Evolutionary conservation across 1,140 invertebrate genomes (phyloP).

Genomic region (Semibalanus balanoides): DNA sequence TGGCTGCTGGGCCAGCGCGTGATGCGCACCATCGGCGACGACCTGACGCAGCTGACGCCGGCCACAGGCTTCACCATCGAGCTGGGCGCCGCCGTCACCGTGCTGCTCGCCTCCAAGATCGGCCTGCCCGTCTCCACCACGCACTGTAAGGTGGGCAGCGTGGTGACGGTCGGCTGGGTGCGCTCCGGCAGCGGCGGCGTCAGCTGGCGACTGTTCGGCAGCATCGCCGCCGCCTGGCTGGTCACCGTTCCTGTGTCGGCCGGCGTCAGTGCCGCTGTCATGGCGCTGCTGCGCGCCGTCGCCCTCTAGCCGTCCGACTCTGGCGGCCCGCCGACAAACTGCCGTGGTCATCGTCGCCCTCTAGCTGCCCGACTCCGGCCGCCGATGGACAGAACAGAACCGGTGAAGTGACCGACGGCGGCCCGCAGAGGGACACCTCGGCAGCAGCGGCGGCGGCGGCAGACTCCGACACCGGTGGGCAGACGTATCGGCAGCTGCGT

Average conservation of each 20-base stretch:
- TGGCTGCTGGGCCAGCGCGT: slow-evolving; percentile 92
- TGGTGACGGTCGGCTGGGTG: slow-evolving; percentile 79
- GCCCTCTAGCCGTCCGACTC: slow-evolving; percentile 14
- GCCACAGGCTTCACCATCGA: slow-evolving; percentile 91
- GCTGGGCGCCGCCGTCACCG: slow-evolving; percentile 88
- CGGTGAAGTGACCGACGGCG: no score
- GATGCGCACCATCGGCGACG: slow-evolving; percentile 91
- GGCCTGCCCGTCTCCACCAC: slow-evolving; percentile 94
- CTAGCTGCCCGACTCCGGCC: no score
- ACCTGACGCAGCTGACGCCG: slow-evolving; percentile 91
- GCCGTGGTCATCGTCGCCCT: no score
- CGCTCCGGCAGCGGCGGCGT: slow-evolving; percentile 49
- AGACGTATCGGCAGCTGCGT: no score
- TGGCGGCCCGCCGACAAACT: no score
- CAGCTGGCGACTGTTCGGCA: slow-evolving; percentile 69
- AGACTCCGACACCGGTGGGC: no score
- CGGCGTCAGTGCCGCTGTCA: slow-evolving; percentile 62
- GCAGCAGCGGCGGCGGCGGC: no score
- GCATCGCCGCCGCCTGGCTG: slow-evolving; percentile 67
- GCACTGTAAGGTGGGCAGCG: slow-evolving; percentile 96
- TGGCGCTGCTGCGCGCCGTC: slow-evolving; percentile 48
- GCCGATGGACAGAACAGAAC: no score
- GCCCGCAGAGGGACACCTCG: no score
- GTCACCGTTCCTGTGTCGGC: slow-evolving; percentile 88
- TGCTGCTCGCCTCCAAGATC: slow-evolving; percentile 85